These are phyloP conservation scores for Drosophila yooni DNA, from an alignment of 2,888 invertebrate species.

Conservation along the genomic window DNA sequence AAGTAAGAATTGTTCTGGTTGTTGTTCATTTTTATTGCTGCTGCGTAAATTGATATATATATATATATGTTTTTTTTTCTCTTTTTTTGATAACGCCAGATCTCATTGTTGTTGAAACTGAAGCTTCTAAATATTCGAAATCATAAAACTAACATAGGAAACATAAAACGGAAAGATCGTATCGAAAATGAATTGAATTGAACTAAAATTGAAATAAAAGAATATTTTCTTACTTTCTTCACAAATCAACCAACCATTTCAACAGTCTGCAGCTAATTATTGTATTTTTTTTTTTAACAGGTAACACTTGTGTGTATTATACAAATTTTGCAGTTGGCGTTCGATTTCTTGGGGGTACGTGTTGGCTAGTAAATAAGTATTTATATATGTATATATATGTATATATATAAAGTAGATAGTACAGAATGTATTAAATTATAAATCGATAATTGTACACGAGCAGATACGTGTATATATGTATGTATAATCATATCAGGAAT, in stretches of 20 bases:
- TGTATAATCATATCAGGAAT: constrained; percentile 5
- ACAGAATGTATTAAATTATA: constrained; percentile 12
- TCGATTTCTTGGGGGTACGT: constrained; percentile 85
- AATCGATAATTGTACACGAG: constrained; percentile 28
- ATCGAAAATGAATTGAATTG: constrained; percentile 33
- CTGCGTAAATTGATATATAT: constrained; percentile 21
- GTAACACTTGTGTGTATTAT: constrained; percentile 12
- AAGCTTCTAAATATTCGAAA: constrained; percentile 38
- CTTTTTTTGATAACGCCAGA: constrained; percentile 27
- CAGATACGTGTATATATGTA: constrained; percentile 7
- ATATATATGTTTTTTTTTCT: constrained; percentile 10
- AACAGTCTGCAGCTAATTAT: constrained; percentile 56
- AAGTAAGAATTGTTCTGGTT: constrained; percentile 28
- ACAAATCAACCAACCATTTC: constrained; percentile 57
- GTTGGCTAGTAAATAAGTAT: constrained; percentile 36
- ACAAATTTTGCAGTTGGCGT: constrained; percentile 73
- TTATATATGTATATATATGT: background rate
- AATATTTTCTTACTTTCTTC: constrained; percentile 51
- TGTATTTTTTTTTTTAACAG: constrained; percentile 5
- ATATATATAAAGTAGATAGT: constrained; percentile 5
- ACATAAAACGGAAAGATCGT: constrained; percentile 28
- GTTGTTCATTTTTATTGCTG: constrained; percentile 36
- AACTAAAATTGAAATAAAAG: constrained; percentile 23
- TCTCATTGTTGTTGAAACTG: constrained; percentile 35
- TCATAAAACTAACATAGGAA: constrained; percentile 38